Percentiles rank a stretch among this genome's conserved stretches.
Evolutionary conservation across 2,797 vertebrate species (phyloP).

Genomic region (Diceros bicornis): DNA sequence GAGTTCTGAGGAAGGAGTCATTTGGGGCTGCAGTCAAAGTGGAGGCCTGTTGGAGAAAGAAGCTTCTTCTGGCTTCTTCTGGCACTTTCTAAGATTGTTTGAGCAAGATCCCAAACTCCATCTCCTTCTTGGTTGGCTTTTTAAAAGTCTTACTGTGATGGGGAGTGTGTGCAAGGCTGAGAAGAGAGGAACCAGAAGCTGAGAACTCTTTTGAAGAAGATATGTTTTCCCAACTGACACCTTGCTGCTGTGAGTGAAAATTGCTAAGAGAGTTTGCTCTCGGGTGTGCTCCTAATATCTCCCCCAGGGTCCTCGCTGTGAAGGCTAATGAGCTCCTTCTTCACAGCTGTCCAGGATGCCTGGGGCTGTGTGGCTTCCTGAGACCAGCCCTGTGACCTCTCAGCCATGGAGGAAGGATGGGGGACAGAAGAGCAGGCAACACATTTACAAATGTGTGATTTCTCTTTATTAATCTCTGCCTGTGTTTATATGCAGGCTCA

Average conservation of each 20-base stretch:
- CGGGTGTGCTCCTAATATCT: neutral
- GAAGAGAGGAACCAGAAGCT: neutral
- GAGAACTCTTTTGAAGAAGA: neutral
- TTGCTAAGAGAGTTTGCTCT: neutral
- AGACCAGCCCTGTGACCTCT: neutral
- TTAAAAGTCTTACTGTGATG: neutral
- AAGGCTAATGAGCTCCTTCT: neutral
- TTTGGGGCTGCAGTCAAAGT: neutral
- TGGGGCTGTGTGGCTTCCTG: neutral
- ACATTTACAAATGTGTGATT: neutral
- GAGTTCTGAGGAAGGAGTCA: neutral
- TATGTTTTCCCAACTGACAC: neutral
- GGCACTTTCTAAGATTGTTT: constrained; percentile 13
- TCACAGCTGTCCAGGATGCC: neutral
- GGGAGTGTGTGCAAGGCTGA: neutral
- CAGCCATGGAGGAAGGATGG: fast-evolving
- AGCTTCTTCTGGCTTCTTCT: neutral
- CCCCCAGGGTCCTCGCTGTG: neutral
- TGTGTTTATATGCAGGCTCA: neutral
- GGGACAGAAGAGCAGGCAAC: neutral
- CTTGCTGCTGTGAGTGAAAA: constrained; percentile 23
- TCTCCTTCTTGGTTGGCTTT: neutral
- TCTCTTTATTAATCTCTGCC: neutral
- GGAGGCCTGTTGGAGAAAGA: neutral
- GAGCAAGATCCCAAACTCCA: neutral